Percentiles rank a stretch among this genome's conserved stretches.
Evolutionary conservation across 2,888 invertebrate genomes (phyloP).

Genomic region (Caradrina clavipalpis): DNA sequence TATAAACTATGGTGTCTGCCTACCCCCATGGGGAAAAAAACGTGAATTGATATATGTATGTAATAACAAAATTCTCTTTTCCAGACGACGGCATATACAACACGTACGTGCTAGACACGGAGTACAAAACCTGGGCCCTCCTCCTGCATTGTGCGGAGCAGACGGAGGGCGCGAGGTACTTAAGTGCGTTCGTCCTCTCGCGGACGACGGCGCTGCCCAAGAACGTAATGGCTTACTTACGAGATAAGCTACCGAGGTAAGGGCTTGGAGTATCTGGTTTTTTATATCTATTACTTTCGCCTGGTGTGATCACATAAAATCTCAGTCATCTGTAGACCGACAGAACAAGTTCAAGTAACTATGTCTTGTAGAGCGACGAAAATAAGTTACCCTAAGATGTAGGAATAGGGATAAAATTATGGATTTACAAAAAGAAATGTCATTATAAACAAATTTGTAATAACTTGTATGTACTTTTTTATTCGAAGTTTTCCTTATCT

Average conservation of each 20-base stretch:
- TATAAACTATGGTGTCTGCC: too few species aligned
- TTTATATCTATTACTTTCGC: neutral
- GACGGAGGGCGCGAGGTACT: constrained; percentile 93
- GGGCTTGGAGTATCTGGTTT: neutral
- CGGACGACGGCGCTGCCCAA: constrained; percentile 89
- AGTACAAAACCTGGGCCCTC: constrained; percentile 95
- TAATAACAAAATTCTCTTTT: constrained; percentile 57
- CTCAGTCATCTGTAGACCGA: neutral
- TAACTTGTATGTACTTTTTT: too few species aligned
- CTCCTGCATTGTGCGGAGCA: constrained; percentile 97
- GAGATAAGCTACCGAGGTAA: constrained; percentile 93
- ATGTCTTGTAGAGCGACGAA: too few species aligned
- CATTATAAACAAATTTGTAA: too few species aligned
- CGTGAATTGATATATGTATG: neutral
- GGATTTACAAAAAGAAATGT: too few species aligned
- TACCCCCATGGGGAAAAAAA: too few species aligned
- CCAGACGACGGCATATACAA: constrained; percentile 97
- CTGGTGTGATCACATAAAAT: neutral
- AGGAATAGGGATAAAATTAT: too few species aligned
- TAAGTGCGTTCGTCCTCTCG: constrained; percentile 96
- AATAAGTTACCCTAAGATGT: too few species aligned
- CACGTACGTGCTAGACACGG: constrained; percentile 96
- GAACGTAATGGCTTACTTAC: constrained; percentile 94
- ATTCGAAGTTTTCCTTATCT: too few species aligned
- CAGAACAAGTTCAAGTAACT: too few species aligned